These are phyloP conservation scores for Sminthurides aquaticus DNA, from an alignment of 2,888 invertebrate species.

Conservation along the genomic window DNA sequence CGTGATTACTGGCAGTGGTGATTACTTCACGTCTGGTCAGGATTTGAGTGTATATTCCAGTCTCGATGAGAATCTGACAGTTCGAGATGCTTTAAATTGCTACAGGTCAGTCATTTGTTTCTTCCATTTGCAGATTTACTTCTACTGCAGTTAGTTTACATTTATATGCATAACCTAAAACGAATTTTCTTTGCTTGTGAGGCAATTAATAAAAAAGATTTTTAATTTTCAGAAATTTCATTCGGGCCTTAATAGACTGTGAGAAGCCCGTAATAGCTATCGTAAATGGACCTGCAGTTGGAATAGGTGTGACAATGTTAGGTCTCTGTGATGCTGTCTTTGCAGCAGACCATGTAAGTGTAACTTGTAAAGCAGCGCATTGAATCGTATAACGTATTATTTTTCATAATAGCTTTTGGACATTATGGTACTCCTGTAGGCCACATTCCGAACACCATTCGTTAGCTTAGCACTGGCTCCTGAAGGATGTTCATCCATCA, in stretches of 20 bases:
- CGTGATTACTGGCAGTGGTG: constrained; percentile 62
- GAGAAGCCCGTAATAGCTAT: constrained; percentile 82
- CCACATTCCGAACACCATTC: constrained; percentile 84
- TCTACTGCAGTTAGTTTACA: too few relatives aligned
- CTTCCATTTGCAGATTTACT: too few relatives aligned
- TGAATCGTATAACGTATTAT: background rate
- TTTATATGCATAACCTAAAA: too few relatives aligned
- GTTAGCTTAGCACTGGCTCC: constrained; percentile 71
- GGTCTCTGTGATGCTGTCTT: constrained; percentile 81
- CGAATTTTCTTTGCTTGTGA: too few relatives aligned
- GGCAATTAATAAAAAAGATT: too few relatives aligned
- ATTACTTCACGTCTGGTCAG: constrained; percentile 78
- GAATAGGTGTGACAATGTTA: constrained; percentile 76
- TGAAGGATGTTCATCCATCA: constrained; percentile 81
- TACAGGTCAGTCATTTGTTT: too few relatives aligned
- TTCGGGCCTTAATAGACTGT: constrained; percentile 70
- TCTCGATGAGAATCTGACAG: constrained; percentile 26
- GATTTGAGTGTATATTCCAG: constrained; percentile 52
- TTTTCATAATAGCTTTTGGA: background rate
- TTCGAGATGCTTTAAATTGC: background rate
- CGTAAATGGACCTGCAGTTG: constrained; percentile 90
- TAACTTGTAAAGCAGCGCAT: too few relatives aligned
- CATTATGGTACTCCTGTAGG: constrained; percentile 50
- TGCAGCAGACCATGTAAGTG: constrained; percentile 67
- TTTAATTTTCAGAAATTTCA: constrained; percentile 54